These are phyloP conservation scores for Tautogolabrus adspersus DNA, from an alignment of 2,113 vertebrate species.

Conservation along the genomic window DNA sequence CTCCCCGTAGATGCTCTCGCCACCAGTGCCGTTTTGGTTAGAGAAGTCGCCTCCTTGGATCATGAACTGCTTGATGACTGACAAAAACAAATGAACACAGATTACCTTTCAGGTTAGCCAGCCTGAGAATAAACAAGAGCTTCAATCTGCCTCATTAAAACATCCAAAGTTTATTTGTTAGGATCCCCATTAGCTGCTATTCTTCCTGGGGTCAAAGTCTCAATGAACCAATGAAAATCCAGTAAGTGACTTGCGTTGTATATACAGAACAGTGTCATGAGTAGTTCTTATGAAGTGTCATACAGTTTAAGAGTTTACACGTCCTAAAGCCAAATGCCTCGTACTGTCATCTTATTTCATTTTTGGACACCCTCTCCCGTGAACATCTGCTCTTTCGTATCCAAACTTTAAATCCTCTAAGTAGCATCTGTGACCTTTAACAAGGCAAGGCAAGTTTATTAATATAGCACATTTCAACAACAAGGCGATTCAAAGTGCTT, in stretches of 20 bases:
- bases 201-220: no score
- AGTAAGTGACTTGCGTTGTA: background rate
- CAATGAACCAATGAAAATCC: background rate
- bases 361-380: no score
- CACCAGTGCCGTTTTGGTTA: conserved; percentile 96
- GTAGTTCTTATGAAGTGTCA: background rate
- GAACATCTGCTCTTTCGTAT: no score
- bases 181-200: no score
- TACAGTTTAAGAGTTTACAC: no score
- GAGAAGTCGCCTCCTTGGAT: conserved; percentile 98
- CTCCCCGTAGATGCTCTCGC: conserved; percentile 98
- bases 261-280: background rate
- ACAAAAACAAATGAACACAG: conserved; percentile 13
- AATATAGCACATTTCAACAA: no score
- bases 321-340: no score
- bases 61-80: conserved; percentile 99
- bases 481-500: no score
- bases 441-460: no score
- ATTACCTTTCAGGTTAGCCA: conserved; percentile 1
- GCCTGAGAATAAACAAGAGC: background rate
- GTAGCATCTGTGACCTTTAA: no score
- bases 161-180: background rate
- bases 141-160: background rate
- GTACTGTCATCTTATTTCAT: no score
- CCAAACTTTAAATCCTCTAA: no score